Evolutionary conservation across 2,888 invertebrate genomes (phyloP).

Genomic region (Epinotia bilunana): DNA sequence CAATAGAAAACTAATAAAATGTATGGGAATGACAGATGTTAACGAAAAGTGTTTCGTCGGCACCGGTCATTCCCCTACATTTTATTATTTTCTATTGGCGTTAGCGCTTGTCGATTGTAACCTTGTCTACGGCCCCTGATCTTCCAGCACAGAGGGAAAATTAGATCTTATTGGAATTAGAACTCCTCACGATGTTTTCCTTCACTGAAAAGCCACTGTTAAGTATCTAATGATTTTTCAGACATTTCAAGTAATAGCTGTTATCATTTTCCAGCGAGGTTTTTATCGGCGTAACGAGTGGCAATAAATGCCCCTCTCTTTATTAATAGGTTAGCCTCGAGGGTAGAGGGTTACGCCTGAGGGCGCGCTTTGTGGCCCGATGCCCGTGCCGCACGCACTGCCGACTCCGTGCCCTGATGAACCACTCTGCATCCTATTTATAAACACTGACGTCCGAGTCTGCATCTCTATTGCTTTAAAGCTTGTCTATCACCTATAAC

Average conservation of each 20-base stretch:
- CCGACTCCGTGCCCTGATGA: conserved; percentile 55
- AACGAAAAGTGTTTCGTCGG: too few relatives aligned
- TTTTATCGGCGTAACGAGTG: conserved; percentile 24
- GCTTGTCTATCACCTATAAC: conserved; percentile 31
- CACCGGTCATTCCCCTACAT: too few relatives aligned
- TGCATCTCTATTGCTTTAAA: conserved; percentile 44
- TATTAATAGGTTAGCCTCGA: conserved; percentile 43
- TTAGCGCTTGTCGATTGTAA: too few relatives aligned
- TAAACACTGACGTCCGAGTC: conserved; percentile 57
- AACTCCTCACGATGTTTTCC: too few relatives aligned
- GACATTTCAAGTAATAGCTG: background rate
- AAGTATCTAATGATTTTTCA: too few relatives aligned
- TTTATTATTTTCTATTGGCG: too few relatives aligned
- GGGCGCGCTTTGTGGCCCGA: conserved; percentile 55
- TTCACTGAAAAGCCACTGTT: too few relatives aligned
- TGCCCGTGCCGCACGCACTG: conserved; percentile 71
- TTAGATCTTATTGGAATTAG: too few relatives aligned
- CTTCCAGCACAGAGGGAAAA: too few relatives aligned
- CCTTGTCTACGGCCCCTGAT: too few relatives aligned
- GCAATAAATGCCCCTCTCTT: conserved; percentile 23
- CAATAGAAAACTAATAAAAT: too few relatives aligned
- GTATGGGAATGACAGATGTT: too few relatives aligned
- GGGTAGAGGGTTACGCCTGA: conserved; percentile 66
- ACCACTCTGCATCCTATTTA: conserved; percentile 66
- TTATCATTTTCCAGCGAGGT: background rate